Base-by-base conservation (phyloP, 1,140 invertebrate species). In the Pinna nobilis region DNA sequence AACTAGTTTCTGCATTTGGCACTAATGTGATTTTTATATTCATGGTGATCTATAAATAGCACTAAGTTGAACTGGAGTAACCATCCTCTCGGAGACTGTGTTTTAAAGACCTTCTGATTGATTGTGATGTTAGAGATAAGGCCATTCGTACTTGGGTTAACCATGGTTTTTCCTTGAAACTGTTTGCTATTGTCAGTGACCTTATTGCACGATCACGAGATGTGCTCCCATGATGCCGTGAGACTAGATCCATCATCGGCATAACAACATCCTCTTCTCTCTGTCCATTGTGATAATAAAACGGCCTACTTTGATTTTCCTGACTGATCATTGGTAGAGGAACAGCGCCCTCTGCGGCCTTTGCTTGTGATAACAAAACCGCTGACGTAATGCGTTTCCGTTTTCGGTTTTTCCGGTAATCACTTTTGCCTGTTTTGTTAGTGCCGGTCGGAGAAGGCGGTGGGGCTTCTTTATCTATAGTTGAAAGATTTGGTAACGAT, bases 141-240 rank as follows among this genome's bases (percentile, higher is more conserved):
- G 85, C 85, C 75, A 86, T 76, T 18, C 83, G 70, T 4, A 87
- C 82, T 68, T 85, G 84, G 11, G 75, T 68, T 53, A 88, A 72
- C 86, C 86, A 88, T 1, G 86, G 81, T 76, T 87, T 88, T 39
- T 87, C 85, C 55, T 80, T 81, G 70, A 88, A 87, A 0, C 76
- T 73, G 72, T 84, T 85, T 25, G 86, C 84, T 18, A 85, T 77
- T 15, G 80, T 76, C 70, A 88, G 64, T 30, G 85, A 84, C 68
- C 80, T 78, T 30, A 86, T 83, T 41, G 86, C 86, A 32, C 86
- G 80, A 30, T 87, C 84, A 9, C 83, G 67, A 6, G 82, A 75
- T 20, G 74, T 75, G 7, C 73, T 51, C 9, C 86, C 85, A 28
- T 78, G 73, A 61, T 86, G 77, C 59, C 81, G 79, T 9, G 85